Evolutionary conservation across 2,888 invertebrate genomes (phyloP).

Genomic region (Blomia tropicalis): DNA sequence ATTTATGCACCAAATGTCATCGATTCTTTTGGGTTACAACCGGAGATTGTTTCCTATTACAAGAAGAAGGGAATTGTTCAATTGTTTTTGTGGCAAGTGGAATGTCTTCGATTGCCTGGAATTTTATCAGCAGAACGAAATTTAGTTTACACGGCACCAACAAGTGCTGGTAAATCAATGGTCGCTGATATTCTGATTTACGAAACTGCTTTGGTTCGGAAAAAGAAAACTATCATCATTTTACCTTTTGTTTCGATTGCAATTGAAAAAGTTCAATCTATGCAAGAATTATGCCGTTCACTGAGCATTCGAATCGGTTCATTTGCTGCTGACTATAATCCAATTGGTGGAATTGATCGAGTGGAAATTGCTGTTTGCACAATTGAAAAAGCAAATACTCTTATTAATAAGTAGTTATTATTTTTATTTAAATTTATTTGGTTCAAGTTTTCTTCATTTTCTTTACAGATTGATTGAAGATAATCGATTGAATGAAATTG

Average conservation of each 20-base stretch:
- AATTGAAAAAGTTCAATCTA: constrained; percentile 69
- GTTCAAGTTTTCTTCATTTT: too few relatives aligned
- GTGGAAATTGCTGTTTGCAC: constrained; percentile 88
- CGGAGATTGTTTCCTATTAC: constrained; percentile 12
- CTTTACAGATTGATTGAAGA: constrained; percentile 39
- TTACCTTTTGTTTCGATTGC: constrained; percentile 93
- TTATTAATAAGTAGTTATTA: constrained; percentile 4
- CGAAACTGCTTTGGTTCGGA: constrained; percentile 66
- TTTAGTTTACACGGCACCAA: constrained; percentile 89
- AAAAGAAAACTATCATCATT: constrained; percentile 67
- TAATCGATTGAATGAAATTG: constrained; percentile 36
- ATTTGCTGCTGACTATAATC: constrained; percentile 76
- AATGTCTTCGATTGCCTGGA: constrained; percentile 57
- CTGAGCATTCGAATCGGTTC: constrained; percentile 79
- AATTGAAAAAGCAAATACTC: constrained; percentile 89
- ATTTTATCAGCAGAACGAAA: constrained; percentile 55
- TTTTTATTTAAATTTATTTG: too few relatives aligned
- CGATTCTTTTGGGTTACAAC: too few relatives aligned
- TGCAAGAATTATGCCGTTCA: constrained; percentile 57
- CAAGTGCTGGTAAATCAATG: constrained; percentile 88
- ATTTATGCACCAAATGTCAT: too few relatives aligned
- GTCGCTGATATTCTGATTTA: constrained; percentile 84
- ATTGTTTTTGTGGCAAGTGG: constrained; percentile 40
- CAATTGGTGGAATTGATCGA: constrained; percentile 61
- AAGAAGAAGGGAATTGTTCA: constrained; percentile 11